Evolutionary conservation across 2,797 vertebrate genomes (phyloP).

Genomic region (Cichlasoma orientale): DNA sequence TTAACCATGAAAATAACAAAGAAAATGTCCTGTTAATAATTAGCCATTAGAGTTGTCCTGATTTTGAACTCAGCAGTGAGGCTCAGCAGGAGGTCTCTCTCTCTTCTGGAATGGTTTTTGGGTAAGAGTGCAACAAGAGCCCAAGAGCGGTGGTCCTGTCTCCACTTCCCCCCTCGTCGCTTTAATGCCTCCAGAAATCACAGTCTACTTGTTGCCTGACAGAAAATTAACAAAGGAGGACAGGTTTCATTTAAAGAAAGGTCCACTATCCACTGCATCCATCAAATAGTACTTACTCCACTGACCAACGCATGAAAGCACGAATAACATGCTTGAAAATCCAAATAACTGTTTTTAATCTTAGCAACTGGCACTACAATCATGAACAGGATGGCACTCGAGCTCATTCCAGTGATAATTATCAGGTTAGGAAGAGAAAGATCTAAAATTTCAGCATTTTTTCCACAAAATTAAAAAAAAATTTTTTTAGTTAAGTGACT

Average conservation of each 20-base stretch:
- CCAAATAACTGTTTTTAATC: neutral
- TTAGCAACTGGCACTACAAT: neutral
- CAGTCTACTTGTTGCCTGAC: conserved; percentile 44
- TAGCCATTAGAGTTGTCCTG: neutral
- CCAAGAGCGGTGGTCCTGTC: conserved; percentile 8
- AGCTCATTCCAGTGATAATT: neutral
- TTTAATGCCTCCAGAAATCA: neutral
- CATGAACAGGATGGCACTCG: neutral
- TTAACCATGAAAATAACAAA: neutral
- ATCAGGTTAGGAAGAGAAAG: neutral
- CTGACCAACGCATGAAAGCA: neutral
- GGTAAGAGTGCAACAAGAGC: conserved; percentile 1
- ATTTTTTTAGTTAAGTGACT: neutral
- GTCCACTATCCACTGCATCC: neutral
- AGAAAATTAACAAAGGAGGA: neutral
- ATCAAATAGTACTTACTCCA: neutral
- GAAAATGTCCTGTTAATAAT: neutral
- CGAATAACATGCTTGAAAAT: neutral
- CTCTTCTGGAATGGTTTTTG: conserved; percentile 41
- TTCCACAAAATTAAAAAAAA: no score
- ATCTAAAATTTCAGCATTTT: no score
- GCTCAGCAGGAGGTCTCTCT: conserved; percentile 6
- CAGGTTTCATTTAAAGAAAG: neutral
- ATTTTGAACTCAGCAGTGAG: neutral
- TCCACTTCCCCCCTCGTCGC: neutral